Conservation (phyloP, 2,888 invertebrate species). For the Drosophila putrida region DNA sequence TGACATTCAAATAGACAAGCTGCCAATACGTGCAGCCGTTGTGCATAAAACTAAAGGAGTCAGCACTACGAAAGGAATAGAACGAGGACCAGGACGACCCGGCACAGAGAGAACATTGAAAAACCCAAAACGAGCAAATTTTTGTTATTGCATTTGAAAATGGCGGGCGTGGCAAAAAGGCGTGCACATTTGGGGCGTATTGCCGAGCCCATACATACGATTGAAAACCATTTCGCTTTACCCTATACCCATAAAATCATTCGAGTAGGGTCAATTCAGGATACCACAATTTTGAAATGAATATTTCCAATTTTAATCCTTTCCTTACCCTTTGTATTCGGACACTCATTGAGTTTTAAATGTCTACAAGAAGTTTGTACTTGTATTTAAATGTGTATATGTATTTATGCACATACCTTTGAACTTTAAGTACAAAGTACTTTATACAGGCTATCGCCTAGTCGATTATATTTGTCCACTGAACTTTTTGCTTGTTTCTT, state of each 20-base stretch:
- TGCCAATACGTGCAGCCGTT: conserved; percentile 75
- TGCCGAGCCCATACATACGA: conserved; percentile 70
- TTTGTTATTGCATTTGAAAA: conserved; percentile 78
- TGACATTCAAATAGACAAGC: conserved; percentile 78
- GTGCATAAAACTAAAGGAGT: conserved; percentile 79
- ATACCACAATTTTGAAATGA: not conserved
- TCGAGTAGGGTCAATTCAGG: conserved; percentile 3
- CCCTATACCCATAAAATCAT: conserved; percentile 21
- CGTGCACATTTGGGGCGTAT: conserved; percentile 63
- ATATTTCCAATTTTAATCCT: conserved; percentile 1
- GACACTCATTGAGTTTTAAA: not conserved
- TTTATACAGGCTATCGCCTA: conserved; percentile 10
- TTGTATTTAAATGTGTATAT: not conserved
- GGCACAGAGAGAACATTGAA: conserved; percentile 46
- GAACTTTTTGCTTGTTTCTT: conserved; percentile 1
- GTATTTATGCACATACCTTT: not conserved
- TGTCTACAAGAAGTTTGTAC: not conserved
- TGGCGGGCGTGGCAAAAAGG: conserved; percentile 68
- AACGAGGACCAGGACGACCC: not conserved
- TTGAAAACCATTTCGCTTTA: conserved; percentile 43
- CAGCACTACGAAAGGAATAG: conserved; percentile 49
- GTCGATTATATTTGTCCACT: not conserved
- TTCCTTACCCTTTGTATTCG: not conserved
- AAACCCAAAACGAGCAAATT: conserved; percentile 72
- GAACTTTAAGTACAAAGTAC: not conserved